phyloP scores from a whole-genome alignment of 2,888 invertebrate genomes.

The Hirudinaria manillensis region DNA sequence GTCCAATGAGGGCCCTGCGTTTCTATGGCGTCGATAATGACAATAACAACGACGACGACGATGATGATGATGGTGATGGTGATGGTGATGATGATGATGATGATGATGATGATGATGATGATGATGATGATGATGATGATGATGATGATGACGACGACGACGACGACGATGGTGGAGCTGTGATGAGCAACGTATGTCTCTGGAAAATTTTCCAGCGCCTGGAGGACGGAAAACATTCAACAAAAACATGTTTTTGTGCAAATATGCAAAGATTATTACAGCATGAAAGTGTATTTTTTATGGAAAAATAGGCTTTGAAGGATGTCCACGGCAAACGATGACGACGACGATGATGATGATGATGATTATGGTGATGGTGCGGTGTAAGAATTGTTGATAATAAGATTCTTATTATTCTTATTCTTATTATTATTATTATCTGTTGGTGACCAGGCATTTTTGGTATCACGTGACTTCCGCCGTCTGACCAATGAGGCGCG shows the following conservation, averaged over 20 bases:
- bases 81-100: conserved; percentile 27
- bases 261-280: no score
- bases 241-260: no score
- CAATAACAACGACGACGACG: neutral
- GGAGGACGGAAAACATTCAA: no score
- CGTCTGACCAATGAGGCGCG: no score
- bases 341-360: neutral
- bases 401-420: neutral
- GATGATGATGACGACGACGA: conserved; percentile 28
- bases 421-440: neutral
- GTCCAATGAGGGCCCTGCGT: no score
- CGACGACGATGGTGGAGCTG: conserved; percentile 24
- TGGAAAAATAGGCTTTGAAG: no score
- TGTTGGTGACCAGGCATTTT: no score
- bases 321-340: neutral
- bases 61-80: conserved; percentile 15
- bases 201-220: no score
- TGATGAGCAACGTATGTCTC: neutral
- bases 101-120: conserved; percentile 30
- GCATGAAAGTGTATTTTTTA: no score
- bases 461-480: no score
- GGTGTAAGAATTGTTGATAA: no score
- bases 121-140: conserved; percentile 29
- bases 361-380: no score
- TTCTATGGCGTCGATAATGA: conserved; percentile 5